phyloP scores from a whole-genome alignment of 1,140 invertebrate species.

The Diplogasteroides magnus region DNA sequence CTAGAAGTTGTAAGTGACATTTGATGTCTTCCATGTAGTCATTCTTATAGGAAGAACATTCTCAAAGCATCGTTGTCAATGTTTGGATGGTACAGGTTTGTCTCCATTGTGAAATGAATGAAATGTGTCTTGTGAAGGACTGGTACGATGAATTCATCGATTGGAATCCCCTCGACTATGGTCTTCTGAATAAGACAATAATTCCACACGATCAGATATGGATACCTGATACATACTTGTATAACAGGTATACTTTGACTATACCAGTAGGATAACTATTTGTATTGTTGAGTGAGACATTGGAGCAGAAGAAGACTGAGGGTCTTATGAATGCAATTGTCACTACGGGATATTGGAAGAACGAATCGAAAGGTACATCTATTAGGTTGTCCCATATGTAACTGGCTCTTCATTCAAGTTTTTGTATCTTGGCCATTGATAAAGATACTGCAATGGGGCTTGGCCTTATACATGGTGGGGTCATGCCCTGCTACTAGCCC shows the following conservation, averaged over 20 bases:
- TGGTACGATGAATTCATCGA: conserved; percentile 52
- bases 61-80: conserved; percentile 44
- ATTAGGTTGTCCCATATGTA: neutral
- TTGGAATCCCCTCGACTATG: conserved; percentile 46
- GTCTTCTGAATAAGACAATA: conserved; percentile 52
- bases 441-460: too few species aligned
- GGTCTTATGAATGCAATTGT: conserved; percentile 55
- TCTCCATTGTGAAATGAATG: neutral
- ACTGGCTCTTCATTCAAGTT: neutral
- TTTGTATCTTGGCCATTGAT: too few species aligned
- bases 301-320: conserved; percentile 51
- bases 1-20: conserved; percentile 41
- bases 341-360: conserved; percentile 51
- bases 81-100: conserved; percentile 48
- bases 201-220: conserved; percentile 50
- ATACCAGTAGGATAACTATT: neutral
- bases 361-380: conserved; percentile 18
- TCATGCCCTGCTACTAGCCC: too few species aligned
- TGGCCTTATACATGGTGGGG: too few species aligned
- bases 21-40: neutral
- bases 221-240: conserved; percentile 53
- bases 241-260: conserved; percentile 35
- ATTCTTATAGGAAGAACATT: conserved; percentile 39
- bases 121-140: conserved; percentile 27
- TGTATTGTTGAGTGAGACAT: conserved; percentile 25